Conservation (phyloP, 1,140 invertebrate genomes). For the Saccostrea echinata region DNA sequence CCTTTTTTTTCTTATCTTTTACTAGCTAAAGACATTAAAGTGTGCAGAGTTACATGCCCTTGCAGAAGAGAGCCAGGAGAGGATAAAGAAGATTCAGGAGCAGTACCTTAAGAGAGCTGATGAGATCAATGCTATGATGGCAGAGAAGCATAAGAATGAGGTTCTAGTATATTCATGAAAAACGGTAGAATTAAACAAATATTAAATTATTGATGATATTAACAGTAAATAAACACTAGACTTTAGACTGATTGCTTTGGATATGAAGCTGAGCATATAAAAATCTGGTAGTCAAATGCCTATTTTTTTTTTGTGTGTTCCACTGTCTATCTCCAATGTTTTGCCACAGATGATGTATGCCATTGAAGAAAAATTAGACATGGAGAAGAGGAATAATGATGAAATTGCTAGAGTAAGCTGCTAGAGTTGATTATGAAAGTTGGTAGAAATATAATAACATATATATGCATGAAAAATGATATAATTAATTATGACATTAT, state of each 20-base stretch:
- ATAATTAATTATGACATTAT: too few species aligned
- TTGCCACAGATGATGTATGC: conserved; percentile 64
- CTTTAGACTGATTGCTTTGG: neutral
- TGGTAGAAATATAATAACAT: too few species aligned
- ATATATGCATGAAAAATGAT: too few species aligned
- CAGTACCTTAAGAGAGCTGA: conserved; percentile 72
- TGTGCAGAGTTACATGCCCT: conserved; percentile 70
- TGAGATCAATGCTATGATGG: conserved; percentile 74
- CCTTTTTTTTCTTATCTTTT: neutral
- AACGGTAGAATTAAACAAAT: neutral
- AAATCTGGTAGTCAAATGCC: neutral
- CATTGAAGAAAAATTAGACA: conserved; percentile 66
- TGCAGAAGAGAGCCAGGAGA: conserved; percentile 69
- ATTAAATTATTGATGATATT: neutral
- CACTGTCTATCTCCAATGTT: neutral
- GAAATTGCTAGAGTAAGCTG: conserved; percentile 62
- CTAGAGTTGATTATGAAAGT: too few species aligned
- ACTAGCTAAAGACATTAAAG: conserved; percentile 54
- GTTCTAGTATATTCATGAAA: conserved; percentile 53
- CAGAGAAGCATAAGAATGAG: conserved; percentile 75
- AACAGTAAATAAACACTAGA: neutral
- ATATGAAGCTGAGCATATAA: neutral
- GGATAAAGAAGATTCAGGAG: conserved; percentile 75
- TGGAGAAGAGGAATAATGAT: conserved; percentile 62
- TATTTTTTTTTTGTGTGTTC: neutral